These are phyloP conservation scores for Dynastes grantii DNA, from an alignment of 2,888 invertebrate species.

Conservation along the genomic window DNA sequence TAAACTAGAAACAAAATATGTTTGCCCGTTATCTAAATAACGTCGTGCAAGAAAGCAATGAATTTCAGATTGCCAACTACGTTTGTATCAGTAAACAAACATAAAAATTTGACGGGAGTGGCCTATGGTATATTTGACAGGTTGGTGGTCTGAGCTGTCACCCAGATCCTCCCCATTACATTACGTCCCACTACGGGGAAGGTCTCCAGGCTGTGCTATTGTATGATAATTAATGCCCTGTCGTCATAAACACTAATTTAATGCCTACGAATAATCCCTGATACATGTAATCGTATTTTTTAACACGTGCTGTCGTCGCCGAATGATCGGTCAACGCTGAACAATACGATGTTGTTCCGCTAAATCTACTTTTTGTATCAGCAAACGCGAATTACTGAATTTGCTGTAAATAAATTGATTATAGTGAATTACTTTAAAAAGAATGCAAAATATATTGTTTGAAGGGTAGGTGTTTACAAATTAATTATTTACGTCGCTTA, in stretches of 20 bases:
- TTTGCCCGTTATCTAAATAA: neutral
- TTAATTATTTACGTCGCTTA: no score
- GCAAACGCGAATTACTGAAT: neutral
- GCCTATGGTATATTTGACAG: constrained; percentile 57
- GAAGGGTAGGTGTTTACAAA: no score
- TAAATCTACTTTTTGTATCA: neutral
- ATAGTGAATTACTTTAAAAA: no score
- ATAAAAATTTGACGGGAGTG: constrained; percentile 54
- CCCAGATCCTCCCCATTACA: constrained; percentile 57
- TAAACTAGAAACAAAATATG: no score
- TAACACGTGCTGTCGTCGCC: constrained; percentile 47
- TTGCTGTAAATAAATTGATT: neutral
- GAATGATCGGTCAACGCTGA: constrained; percentile 24
- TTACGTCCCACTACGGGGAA: constrained; percentile 55
- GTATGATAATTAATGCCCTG: constrained; percentile 57
- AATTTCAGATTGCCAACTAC: constrained; percentile 15
- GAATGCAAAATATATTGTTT: no score
- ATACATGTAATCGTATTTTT: constrained; percentile 52
- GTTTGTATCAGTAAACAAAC: constrained; percentile 30
- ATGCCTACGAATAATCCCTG: constrained; percentile 53
- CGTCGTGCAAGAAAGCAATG: constrained; percentile 1
- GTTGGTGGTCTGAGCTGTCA: constrained; percentile 58
- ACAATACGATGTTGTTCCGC: constrained; percentile 5
- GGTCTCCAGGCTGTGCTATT: constrained; percentile 54
- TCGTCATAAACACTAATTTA: constrained; percentile 57